These are phyloP conservation scores for Trachymyrmex cornetzi DNA, from an alignment of 1,140 invertebrate genomes.

Conservation along the genomic window DNA sequence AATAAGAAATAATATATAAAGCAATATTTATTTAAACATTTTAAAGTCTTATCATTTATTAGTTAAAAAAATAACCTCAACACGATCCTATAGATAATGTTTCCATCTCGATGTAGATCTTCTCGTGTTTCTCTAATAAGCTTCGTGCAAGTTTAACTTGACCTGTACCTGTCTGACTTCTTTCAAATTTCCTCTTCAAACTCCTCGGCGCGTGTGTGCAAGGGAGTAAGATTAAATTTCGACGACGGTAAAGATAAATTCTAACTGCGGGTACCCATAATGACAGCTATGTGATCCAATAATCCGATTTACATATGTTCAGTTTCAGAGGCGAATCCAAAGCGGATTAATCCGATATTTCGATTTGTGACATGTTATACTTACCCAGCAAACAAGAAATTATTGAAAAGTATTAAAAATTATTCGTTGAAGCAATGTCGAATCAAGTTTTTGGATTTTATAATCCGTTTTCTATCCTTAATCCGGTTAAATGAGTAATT, in stretches of 20 bases:
- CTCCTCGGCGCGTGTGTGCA: background rate
- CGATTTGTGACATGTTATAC: background rate
- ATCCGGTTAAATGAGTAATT: no score
- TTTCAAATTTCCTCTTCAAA: conserved; percentile 34
- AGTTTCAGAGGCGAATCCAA: background rate
- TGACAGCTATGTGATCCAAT: conserved; percentile 50
- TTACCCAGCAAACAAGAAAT: no score
- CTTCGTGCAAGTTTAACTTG: conserved; percentile 30
- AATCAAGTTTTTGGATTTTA: no score
- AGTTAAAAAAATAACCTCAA: background rate
- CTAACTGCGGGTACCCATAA: conserved; percentile 19
- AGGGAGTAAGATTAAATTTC: conserved; percentile 19
- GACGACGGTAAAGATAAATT: background rate
- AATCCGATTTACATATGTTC: background rate
- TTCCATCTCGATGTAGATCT: background rate
- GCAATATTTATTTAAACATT: background rate
- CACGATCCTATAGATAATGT: background rate
- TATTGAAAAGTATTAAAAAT: no score
- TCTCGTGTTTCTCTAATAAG: conserved; percentile 35
- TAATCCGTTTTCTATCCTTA: no score
- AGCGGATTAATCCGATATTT: background rate
- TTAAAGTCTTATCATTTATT: background rate
- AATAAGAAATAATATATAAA: background rate
- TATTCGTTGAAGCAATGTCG: no score
- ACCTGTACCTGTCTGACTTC: conserved; percentile 15